These are phyloP conservation scores for Drosophila sucinea DNA, from an alignment of 1,140 invertebrate species.

Conservation along the genomic window DNA sequence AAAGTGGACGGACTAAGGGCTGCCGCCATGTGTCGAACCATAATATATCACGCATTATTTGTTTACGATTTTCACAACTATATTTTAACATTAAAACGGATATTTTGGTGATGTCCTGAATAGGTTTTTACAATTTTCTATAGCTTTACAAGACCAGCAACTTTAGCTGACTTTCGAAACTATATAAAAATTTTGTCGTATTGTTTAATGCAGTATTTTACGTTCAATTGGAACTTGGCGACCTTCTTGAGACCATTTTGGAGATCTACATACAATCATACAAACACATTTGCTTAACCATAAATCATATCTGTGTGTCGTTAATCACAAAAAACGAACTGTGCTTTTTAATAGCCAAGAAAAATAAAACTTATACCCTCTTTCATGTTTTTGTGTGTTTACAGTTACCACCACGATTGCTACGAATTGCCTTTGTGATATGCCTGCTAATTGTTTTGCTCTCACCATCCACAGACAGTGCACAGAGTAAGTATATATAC, in stretches of 20 bases:
- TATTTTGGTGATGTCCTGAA: too few relatives aligned
- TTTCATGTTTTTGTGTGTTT: slow-evolving; percentile 60
- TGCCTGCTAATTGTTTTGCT: slow-evolving; percentile 84
- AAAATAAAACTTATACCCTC: slow-evolving; percentile 1
- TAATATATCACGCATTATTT: too few relatives aligned
- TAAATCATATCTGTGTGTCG: slow-evolving; percentile 25
- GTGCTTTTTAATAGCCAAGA: slow-evolving; percentile 50
- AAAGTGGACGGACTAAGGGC: slow-evolving; percentile 21
- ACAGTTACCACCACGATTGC: slow-evolving; percentile 85
- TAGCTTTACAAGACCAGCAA: too few relatives aligned
- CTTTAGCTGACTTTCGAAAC: too few relatives aligned
- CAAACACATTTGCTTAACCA: background rate
- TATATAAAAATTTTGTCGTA: too few relatives aligned
- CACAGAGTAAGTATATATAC: slow-evolving; percentile 84
- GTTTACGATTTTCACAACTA: too few relatives aligned
- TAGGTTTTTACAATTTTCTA: too few relatives aligned
- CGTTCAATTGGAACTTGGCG: background rate
- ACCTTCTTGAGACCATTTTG: slow-evolving; percentile 15
- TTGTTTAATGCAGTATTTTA: too few relatives aligned
- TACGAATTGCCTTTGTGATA: slow-evolving; percentile 84
- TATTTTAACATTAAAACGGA: too few relatives aligned
- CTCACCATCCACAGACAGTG: slow-evolving; percentile 84
- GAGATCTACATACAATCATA: background rate
- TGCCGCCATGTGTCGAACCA: background rate
- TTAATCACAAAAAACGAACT: slow-evolving; percentile 43